Evolutionary conservation across 2,888 invertebrate genomes (phyloP).

Genomic region (Melieria omissa): DNA sequence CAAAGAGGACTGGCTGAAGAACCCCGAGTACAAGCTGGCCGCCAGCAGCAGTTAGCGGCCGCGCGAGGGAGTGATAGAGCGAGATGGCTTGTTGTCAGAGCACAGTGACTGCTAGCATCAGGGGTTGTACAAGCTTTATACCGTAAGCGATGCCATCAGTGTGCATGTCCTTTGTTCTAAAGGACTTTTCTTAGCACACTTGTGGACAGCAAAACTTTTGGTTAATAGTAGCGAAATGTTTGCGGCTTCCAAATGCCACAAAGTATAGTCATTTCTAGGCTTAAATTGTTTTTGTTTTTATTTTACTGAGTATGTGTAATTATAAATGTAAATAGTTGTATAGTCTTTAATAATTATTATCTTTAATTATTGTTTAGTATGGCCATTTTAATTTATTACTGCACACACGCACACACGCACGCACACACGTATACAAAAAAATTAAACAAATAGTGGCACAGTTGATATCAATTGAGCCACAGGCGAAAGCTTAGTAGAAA

Average conservation of each 20-base stretch:
- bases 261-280: neutral
- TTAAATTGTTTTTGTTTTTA: neutral
- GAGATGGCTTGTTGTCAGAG: conserved; percentile 7
- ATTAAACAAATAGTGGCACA: neutral
- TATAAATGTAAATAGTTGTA: too few species aligned
- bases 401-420: conserved; percentile 4
- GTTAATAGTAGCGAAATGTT: neutral
- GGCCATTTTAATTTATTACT: conserved; percentile 22
- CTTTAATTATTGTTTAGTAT: conserved; percentile 8
- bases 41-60: conserved; percentile 43
- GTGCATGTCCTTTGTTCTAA: conserved; percentile 2
- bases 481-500: too few species aligned
- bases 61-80: neutral
- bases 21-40: conserved; percentile 60
- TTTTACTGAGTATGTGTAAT: too few species aligned
- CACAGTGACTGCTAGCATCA: conserved; percentile 8
- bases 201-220: neutral
- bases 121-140: conserved; percentile 24
- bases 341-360: too few species aligned
- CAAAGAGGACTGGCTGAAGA: conserved; percentile 81
- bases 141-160: conserved; percentile 26
- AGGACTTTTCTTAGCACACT: neutral
- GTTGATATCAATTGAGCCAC: too few species aligned
- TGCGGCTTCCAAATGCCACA: neutral
- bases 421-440: neutral